Evolutionary conservation across 2,113 vertebrate species (phyloP).

Genomic region (Amazona guildingii): DNA sequence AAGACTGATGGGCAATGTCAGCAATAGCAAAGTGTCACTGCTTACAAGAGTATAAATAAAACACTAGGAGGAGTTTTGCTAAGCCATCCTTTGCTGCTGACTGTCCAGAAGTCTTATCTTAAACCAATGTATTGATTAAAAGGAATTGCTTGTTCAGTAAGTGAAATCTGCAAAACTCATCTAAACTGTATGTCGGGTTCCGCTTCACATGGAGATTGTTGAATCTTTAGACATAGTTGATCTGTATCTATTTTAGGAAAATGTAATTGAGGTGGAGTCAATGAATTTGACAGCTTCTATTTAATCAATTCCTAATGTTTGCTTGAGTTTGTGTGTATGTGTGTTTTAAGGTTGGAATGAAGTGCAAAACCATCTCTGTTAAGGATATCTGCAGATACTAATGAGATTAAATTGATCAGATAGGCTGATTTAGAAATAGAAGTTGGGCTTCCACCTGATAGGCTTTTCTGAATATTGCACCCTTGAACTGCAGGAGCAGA

Average conservation of each 20-base stretch:
- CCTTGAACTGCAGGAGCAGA: neutral
- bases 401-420: neutral
- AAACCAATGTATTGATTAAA: neutral
- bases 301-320: neutral
- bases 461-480: neutral
- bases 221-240: neutral
- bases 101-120: neutral
- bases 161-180: neutral
- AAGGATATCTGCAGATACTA: neutral
- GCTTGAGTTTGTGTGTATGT: neutral
- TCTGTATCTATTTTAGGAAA: neutral
- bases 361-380: neutral
- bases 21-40: neutral
- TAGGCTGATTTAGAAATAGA: neutral
- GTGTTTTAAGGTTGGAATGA: neutral
- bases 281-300: neutral
- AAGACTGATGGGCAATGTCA: neutral
- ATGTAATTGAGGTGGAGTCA: neutral
- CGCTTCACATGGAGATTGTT: neutral
- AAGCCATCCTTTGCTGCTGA: neutral
- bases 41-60: neutral
- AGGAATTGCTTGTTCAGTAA: neutral
- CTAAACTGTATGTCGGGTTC: neutral
- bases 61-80: neutral
- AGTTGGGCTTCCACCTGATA: neutral